phyloP scores from a whole-genome alignment of 2,888 invertebrate species.

The Tryphoninae sp. region DNA sequence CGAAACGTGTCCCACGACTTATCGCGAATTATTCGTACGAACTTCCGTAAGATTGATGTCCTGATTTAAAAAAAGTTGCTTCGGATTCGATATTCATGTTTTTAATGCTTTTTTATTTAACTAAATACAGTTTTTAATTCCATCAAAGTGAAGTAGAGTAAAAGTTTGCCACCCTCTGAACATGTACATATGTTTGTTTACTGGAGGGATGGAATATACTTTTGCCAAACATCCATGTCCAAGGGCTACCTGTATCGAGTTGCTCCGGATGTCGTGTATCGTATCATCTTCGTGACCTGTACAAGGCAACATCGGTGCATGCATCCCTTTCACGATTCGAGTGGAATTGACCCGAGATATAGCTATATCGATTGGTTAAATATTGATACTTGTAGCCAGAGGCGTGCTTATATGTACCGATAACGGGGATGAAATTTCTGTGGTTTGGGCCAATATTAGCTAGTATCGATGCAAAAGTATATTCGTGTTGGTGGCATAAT shows the following conservation, averaged over 20 bases:
- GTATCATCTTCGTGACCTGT: background rate
- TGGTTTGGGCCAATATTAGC: conserved; percentile 43
- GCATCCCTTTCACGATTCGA: conserved; percentile 19
- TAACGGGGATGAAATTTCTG: conserved; percentile 11
- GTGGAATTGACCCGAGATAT: conserved; percentile 52
- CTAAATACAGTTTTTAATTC: too few species aligned
- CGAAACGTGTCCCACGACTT: too few species aligned
- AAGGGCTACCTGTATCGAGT: background rate
- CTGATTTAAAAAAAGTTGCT: too few species aligned
- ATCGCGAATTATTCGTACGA: too few species aligned
- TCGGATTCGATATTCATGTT: too few species aligned
- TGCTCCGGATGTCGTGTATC: background rate
- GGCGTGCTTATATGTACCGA: background rate
- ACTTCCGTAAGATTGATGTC: too few species aligned
- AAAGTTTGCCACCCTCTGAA: too few species aligned
- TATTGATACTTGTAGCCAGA: conserved; percentile 33
- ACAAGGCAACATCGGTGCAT: background rate
- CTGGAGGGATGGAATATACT: too few species aligned
- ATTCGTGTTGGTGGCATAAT: background rate
- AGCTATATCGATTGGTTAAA: conserved; percentile 56
- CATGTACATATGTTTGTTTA: too few species aligned
- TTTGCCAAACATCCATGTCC: background rate
- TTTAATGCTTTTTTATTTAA: too few species aligned
- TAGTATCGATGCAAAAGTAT: conserved; percentile 15
- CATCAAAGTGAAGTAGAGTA: too few species aligned